These are phyloP conservation scores for Venusia cambrica DNA, from an alignment of 2,888 invertebrate genomes.

Conservation along the genomic window DNA sequence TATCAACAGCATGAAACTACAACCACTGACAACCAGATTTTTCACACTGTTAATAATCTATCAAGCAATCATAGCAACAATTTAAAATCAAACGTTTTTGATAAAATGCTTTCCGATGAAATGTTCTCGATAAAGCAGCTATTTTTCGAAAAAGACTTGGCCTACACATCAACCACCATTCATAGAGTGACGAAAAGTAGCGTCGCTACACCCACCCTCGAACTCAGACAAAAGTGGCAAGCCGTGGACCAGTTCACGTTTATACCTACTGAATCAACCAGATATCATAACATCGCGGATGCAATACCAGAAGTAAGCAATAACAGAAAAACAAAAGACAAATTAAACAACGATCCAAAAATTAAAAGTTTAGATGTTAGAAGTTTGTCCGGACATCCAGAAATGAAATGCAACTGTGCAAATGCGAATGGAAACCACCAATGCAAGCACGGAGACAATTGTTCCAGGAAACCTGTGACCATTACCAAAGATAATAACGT, in stretches of 20 bases:
- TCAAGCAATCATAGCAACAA: constrained; percentile 35
- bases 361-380: constrained; percentile 54
- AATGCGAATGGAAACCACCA: constrained; percentile 17
- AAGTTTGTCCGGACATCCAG: constrained; percentile 41
- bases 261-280: constrained; percentile 23
- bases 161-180: constrained; percentile 30
- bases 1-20: constrained; percentile 24
- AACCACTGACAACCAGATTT: constrained; percentile 32
- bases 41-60: constrained; percentile 34
- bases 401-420: constrained; percentile 23
- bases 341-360: constrained; percentile 4
- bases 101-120: constrained; percentile 61
- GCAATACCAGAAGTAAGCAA: constrained; percentile 5
- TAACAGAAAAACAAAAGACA: constrained; percentile 14
- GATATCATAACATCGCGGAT: constrained; percentile 5
- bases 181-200: constrained; percentile 35
- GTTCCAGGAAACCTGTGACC: constrained; percentile 11
- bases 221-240: constrained; percentile 57
- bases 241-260: constrained; percentile 38
- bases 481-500: too few relatives aligned
- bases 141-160: constrained; percentile 45
- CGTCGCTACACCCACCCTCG: constrained; percentile 47
- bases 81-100: constrained; percentile 54
- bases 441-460: constrained; percentile 18
- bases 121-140: constrained; percentile 57